A percentile compares a stretch with the other conserved stretches of the same genome.
Conservation (phyloP, 2,113 vertebrate genomes). For the Gallinago jamesoni region DNA sequence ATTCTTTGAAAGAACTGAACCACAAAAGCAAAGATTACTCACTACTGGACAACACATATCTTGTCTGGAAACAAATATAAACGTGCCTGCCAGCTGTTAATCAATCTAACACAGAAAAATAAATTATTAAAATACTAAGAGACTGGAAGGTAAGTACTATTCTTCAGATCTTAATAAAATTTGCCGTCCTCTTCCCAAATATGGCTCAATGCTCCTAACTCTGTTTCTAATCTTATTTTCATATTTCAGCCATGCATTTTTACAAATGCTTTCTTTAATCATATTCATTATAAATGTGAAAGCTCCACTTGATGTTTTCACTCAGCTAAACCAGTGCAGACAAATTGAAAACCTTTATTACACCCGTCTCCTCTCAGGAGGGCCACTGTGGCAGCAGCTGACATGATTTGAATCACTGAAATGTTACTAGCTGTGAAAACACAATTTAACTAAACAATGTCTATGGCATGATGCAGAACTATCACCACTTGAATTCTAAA, state of each 20-base stretch:
- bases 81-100: slow-evolving; percentile 5
- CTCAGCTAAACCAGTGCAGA: slow-evolving; percentile 30
- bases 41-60: background rate
- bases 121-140: background rate
- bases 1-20: slow-evolving; percentile 51
- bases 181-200: background rate
- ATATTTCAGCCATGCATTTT: slow-evolving; percentile 18
- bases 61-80: slow-evolving; percentile 37
- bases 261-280: slow-evolving; percentile 36
- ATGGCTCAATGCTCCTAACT: background rate
- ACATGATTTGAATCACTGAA: slow-evolving; percentile 40
- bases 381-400: background rate
- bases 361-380: slow-evolving; percentile 35
- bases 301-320: slow-evolving; percentile 39
- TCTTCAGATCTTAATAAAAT: background rate
- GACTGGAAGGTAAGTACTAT: background rate
- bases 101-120: background rate
- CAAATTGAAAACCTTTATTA: slow-evolving; percentile 59
- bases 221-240: slow-evolving; percentile 38
- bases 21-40: slow-evolving; percentile 36
- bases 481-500: background rate
- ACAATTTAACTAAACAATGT: background rate
- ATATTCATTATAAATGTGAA: slow-evolving; percentile 49
- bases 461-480: background rate
- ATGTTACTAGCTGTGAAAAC: background rate